Evolutionary conservation across 2,113 vertebrate species (phyloP).

Genomic region (Piprites chloris): DNA sequence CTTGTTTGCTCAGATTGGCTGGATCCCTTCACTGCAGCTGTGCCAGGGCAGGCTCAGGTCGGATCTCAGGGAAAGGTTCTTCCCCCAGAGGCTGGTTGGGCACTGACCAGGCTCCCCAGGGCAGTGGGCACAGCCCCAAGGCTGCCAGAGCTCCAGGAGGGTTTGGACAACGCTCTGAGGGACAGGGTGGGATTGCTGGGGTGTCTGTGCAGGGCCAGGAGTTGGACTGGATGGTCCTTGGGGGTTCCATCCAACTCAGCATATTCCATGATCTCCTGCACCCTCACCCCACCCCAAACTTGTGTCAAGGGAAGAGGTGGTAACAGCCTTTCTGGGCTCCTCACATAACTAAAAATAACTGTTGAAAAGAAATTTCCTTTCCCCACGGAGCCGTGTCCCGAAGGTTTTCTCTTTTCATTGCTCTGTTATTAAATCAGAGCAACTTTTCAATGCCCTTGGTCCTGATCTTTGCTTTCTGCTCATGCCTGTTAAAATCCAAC

Average conservation of each 20-base stretch:
- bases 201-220: not conserved
- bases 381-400: not conserved
- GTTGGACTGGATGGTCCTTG: not conserved
- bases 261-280: not conserved
- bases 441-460: not conserved
- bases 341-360: not conserved
- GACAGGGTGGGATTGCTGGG: not conserved
- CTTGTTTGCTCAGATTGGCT: not conserved
- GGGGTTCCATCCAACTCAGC: not conserved
- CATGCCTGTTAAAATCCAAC: not conserved
- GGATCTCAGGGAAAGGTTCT: not conserved
- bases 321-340: not conserved
- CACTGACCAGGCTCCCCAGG: not conserved
- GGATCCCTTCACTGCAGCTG: not conserved
- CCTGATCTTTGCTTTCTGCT: not conserved
- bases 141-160: not conserved
- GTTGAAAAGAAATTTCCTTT: not conserved
- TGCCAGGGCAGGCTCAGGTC: not conserved
- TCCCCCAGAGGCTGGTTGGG: not conserved
- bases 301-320: not conserved
- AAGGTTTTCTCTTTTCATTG: not conserved
- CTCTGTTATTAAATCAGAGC: not conserved
- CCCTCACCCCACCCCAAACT: not conserved
- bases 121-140: not conserved
- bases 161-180: not conserved